Evolutionary conservation across 2,113 vertebrate species (phyloP).

Genomic region (Oncorhynchus clarkii): DNA sequence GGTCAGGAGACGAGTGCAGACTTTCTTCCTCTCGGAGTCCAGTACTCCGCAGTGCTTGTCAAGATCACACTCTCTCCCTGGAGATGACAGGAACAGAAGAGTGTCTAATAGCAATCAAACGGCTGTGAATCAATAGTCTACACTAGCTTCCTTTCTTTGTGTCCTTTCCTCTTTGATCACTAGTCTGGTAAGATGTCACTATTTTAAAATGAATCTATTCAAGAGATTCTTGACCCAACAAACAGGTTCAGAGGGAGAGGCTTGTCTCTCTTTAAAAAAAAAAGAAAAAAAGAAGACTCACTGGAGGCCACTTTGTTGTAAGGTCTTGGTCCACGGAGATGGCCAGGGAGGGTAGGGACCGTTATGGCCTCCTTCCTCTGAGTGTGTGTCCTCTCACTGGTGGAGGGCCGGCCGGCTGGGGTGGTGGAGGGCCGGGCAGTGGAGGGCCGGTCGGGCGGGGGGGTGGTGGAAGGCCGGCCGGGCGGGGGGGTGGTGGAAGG

Average conservation of each 20-base stretch:
- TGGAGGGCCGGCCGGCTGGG: slow-evolving; percentile 33
- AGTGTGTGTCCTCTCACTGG: slow-evolving; percentile 53
- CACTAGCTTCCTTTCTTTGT: not conserved
- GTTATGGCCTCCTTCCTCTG: slow-evolving; percentile 71
- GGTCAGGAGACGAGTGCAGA: slow-evolving; percentile 90
- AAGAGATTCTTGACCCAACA: not conserved
- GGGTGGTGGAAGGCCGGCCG: too few species aligned
- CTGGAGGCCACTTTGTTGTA: slow-evolving; percentile 87
- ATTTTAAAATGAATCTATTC: not conserved
- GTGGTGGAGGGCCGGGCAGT: not conserved
- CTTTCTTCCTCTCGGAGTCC: slow-evolving; percentile 89
- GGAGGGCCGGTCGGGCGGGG: slow-evolving; percentile 11
- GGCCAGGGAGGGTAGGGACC: slow-evolving; percentile 38
- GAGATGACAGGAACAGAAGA: slow-evolving; percentile 37
- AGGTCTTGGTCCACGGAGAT: slow-evolving; percentile 71
- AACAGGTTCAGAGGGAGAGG: too few species aligned
- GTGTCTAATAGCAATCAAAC: not conserved
- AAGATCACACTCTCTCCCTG: slow-evolving; percentile 90
- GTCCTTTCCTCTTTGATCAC: not conserved
- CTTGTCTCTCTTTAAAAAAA: not conserved
- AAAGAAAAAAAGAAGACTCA: slow-evolving; percentile 67
- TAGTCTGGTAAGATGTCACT: not conserved
- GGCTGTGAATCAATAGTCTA: slow-evolving; percentile 2
- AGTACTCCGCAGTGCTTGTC: slow-evolving; percentile 91
- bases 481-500: too few species aligned